Percentiles rank a stretch among this genome's conserved stretches.
phyloP scores from a whole-genome alignment of 1,140 invertebrate genomes.

The Lordiphosa clarofinis region DNA sequence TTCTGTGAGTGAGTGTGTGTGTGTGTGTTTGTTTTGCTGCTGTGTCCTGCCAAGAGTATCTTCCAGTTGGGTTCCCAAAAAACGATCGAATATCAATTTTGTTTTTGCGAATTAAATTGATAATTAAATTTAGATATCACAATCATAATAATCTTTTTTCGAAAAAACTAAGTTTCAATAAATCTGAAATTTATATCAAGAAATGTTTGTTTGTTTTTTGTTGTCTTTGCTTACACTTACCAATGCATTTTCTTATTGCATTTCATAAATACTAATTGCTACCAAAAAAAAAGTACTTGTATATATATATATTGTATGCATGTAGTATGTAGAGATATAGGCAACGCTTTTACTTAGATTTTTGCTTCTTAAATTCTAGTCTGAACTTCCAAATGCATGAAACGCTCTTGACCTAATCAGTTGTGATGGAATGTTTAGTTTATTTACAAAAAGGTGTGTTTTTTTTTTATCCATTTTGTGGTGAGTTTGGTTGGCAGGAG shows the following conservation, averaged over 20 bases:
- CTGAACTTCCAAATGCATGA: slow-evolving; percentile 70
- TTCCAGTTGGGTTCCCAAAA: background rate
- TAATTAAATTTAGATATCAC: slow-evolving; percentile 76
- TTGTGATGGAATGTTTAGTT: slow-evolving; percentile 51
- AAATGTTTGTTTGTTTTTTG: slow-evolving; percentile 7
- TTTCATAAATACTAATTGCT: background rate
- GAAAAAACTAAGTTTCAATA: background rate
- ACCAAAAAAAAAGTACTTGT: background rate
- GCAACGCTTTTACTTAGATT: slow-evolving; percentile 2
- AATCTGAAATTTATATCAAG: slow-evolving; percentile 25
- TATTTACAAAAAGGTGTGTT: slow-evolving; percentile 26
- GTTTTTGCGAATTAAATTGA: slow-evolving; percentile 18
- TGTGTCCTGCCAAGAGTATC: background rate
- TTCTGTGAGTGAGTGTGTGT: slow-evolving; percentile 5
- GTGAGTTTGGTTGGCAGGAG: slow-evolving; percentile 36
- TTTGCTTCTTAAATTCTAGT: slow-evolving; percentile 47
- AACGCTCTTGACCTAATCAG: slow-evolving; percentile 70
- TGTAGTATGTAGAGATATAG: too few species aligned
- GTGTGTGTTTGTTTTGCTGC: too few species aligned
- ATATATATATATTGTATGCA: background rate
- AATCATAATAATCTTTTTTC: slow-evolving; percentile 51
- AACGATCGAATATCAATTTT: slow-evolving; percentile 52
- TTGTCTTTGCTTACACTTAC: slow-evolving; percentile 8
- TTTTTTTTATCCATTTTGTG: slow-evolving; percentile 5
- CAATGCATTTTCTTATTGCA: slow-evolving; percentile 14